Percentiles rank a stretch among this genome's conserved stretches.
Evolutionary conservation across 2,888 invertebrate genomes (phyloP).

Genomic region (Alsophila aescularia): DNA sequence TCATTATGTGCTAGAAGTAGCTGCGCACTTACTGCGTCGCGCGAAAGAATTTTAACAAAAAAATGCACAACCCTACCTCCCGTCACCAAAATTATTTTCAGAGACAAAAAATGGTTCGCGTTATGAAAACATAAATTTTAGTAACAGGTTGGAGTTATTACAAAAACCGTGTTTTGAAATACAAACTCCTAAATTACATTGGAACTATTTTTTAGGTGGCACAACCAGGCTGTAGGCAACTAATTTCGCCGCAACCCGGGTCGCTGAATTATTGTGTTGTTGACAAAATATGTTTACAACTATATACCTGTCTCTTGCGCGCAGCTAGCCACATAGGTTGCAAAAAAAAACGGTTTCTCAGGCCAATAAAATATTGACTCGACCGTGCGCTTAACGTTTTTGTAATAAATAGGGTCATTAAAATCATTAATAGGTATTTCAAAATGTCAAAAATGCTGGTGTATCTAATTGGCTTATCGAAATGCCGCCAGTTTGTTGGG

Average conservation of each 20-base stretch:
- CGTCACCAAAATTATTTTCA: conserved; percentile 25
- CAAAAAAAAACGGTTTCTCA: no score
- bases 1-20: no score
- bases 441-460: no score
- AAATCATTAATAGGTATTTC: no score
- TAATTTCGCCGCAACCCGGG: conserved; percentile 9
- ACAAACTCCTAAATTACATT: conserved; percentile 24
- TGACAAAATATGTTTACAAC: not conserved
- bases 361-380: no score
- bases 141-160: conserved; percentile 31
- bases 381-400: no score
- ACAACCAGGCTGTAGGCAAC: conserved; percentile 9
- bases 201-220: conserved; percentile 26
- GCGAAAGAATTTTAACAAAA: conserved; percentile 22
- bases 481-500: no score
- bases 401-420: no score
- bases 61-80: conserved; percentile 16
- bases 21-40: no score
- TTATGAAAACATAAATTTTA: conserved; percentile 42
- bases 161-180: conserved; percentile 34
- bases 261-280: not conserved
- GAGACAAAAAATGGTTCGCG: conserved; percentile 25
- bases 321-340: no score
- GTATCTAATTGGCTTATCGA: no score
- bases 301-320: no score